phyloP scores from a whole-genome alignment of 2,888 invertebrate species.

The Ophion obscuratus region DNA sequence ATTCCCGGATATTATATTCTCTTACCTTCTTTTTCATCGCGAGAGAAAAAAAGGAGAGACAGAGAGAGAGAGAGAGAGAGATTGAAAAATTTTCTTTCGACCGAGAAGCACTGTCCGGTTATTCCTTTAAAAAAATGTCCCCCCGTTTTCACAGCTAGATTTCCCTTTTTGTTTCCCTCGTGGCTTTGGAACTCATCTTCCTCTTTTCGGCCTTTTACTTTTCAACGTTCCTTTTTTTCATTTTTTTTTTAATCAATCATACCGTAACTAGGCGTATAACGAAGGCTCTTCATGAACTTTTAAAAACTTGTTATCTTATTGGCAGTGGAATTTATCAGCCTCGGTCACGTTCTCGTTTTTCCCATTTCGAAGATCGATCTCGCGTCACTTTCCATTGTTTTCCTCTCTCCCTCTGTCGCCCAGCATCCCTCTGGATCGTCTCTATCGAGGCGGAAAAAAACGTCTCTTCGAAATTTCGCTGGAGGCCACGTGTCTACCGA shows the following conservation, averaged over 20 bases:
- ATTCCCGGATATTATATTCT: constrained; percentile 43
- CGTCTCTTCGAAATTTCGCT: constrained; percentile 14
- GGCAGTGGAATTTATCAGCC: constrained; percentile 31
- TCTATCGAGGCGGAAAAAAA: background rate
- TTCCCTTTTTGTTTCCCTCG: no score
- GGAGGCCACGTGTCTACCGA: background rate
- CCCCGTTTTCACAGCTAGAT: no score
- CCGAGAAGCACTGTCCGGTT: background rate
- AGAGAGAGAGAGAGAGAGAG: background rate
- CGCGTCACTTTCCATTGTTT: background rate
- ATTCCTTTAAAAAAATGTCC: constrained; percentile 21
- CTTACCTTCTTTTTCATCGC: background rate
- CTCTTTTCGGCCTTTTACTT: constrained; percentile 7
- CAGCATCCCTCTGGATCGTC: background rate
- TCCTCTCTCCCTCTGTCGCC: background rate
- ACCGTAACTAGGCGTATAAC: constrained; percentile 38
- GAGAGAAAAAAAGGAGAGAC: background rate
- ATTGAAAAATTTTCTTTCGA: background rate
- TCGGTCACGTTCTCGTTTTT: background rate
- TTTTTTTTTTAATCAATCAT: constrained; percentile 23
- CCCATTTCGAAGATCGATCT: background rate
- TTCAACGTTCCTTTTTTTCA: background rate
- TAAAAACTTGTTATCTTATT: constrained; percentile 46
- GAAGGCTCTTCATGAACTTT: constrained; percentile 35
- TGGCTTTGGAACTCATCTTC: background rate